These are phyloP conservation scores for Cygnus atratus DNA, from an alignment of 2,113 vertebrate species.

Conservation along the genomic window DNA sequence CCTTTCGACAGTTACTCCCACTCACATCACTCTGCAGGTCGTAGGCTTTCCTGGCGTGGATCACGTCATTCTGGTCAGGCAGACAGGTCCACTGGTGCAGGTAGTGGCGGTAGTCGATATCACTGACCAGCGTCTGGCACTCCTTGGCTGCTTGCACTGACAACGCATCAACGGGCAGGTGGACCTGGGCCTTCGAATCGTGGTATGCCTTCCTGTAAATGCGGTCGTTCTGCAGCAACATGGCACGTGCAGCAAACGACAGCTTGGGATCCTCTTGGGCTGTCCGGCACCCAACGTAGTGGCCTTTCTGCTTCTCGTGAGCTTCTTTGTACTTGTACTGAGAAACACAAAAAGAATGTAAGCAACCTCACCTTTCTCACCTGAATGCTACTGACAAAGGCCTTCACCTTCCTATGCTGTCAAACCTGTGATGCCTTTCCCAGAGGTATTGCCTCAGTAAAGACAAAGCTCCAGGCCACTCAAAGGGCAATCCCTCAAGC, in stretches of 20 bases:
- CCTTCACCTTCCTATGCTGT: not conserved
- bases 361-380: not conserved
- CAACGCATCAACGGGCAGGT: conserved; percentile 91
- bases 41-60: conserved; percentile 92
- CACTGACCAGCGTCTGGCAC: conserved; percentile 88
- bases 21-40: conserved; percentile 92
- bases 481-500: too few species aligned
- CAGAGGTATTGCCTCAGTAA: not conserved
- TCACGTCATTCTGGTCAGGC: conserved; percentile 93
- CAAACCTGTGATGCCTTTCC: not conserved
- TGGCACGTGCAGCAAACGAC: too few species aligned
- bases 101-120: conserved; percentile 87
- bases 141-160: conserved; percentile 87
- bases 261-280: too few species aligned
- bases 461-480: not conserved
- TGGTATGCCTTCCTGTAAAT: too few species aligned
- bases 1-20: not conserved
- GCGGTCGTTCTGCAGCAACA: too few species aligned
- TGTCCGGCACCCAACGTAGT: not conserved
- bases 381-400: accelerated
- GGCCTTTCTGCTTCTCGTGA: too few species aligned
- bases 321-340: too few species aligned
- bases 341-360: not conserved
- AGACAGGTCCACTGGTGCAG: conserved; percentile 96
- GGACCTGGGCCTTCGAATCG: conserved; percentile 82